Evolutionary conservation across 1,140 invertebrate species (phyloP).

Genomic region (Pteromalus puparum): DNA sequence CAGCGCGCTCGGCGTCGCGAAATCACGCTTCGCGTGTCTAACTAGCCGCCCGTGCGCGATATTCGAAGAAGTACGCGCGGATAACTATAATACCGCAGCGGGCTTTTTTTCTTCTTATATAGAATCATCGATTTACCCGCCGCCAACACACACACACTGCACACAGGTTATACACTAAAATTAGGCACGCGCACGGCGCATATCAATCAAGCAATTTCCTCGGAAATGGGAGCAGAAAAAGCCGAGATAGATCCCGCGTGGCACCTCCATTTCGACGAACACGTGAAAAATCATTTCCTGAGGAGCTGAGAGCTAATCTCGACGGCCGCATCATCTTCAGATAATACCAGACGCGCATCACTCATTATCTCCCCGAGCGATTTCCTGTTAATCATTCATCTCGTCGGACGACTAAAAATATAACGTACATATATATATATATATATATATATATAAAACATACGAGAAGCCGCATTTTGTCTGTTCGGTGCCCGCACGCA

Average conservation of each 20-base stretch:
- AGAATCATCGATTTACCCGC: not conserved
- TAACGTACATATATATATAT: not conserved
- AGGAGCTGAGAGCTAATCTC: not conserved
- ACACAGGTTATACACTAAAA: too few species aligned
- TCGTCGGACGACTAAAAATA: not conserved
- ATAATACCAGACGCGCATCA: not conserved
- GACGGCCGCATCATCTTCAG: not conserved
- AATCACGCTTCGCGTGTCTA: not conserved
- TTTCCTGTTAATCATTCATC: conserved; percentile 33
- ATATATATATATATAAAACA: not conserved
- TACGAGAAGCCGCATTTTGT: conserved; percentile 15
- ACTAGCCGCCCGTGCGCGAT: too few species aligned
- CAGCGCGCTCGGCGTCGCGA: not conserved
- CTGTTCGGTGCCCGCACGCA: not conserved
- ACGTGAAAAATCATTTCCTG: not conserved
- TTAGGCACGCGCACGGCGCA: not conserved
- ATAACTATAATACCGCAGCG: too few species aligned
- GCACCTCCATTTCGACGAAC: not conserved
- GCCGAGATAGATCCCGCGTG: not conserved
- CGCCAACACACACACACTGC: too few species aligned
- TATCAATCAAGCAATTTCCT: not conserved
- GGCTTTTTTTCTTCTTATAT: too few species aligned
- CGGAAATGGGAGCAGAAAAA: not conserved
- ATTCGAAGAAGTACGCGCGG: too few species aligned
- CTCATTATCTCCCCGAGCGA: not conserved